phyloP scores from a whole-genome alignment of 1,140 invertebrate genomes.

The Protaetia brevitarsis region DNA sequence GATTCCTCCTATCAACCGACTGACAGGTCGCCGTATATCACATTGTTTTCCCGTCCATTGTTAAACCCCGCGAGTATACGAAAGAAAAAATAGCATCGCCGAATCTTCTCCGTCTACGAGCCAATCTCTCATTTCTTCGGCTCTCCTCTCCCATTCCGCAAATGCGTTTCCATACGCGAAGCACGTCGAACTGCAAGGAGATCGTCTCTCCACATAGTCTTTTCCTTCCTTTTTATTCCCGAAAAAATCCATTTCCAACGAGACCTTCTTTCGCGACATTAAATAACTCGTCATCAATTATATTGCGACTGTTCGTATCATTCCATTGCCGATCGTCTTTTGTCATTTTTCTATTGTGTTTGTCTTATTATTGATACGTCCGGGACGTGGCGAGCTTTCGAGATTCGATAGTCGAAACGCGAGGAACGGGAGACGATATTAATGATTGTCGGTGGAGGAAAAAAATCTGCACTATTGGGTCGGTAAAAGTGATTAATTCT shows the following conservation, averaged over 20 bases:
- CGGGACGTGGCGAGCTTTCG: neutral
- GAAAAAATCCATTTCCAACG: neutral
- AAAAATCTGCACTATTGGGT: constrained; percentile 1
- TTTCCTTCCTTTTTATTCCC: neutral
- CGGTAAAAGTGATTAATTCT: no score
- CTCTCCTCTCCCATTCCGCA: neutral
- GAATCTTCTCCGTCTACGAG: neutral
- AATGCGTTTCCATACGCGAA: neutral
- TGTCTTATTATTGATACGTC: neutral
- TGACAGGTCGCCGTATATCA: constrained; percentile 3
- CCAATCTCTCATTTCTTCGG: neutral
- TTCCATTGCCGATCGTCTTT: constrained; percentile 11
- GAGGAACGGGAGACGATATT: neutral
- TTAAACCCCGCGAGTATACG: neutral
- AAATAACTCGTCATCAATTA: constrained; percentile 14
- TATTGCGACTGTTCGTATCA: neutral
- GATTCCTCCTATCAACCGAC: constrained; percentile 13
- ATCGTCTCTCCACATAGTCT: neutral
- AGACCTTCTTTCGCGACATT: neutral
- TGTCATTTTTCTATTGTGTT: constrained; percentile 13
- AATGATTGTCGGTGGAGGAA: neutral
- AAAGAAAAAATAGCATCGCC: neutral
- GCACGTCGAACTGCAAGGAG: neutral
- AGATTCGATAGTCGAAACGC: neutral
- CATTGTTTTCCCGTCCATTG: constrained; percentile 11